Base-by-base conservation (phyloP, 2,797 vertebrate species). In the Protonibea diacanthus region DNA sequence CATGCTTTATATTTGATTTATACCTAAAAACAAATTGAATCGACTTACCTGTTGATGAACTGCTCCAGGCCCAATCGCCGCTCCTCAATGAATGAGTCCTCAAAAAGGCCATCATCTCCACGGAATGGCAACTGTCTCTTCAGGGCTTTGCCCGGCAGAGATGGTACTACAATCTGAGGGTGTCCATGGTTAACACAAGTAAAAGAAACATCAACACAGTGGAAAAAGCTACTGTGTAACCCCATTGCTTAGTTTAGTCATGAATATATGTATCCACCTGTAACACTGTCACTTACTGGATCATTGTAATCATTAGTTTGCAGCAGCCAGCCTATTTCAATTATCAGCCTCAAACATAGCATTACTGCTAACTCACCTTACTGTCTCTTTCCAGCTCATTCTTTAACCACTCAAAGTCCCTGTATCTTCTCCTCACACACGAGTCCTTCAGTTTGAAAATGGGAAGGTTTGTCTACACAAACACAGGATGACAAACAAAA, bases 361-460 rank as follows among this genome's bases (percentile, higher is more conserved):
- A 40, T 63, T 17, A 69, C 5, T 33, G 13, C 25, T 80, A 66
- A 71, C 95, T 94, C 91, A 98, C 98, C 97, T 99, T 99, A 93
- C 98, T 99, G 95, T 99, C 97, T 93, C 98, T 95, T 90, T 99
- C 98, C 95, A 99, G 93, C 92, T 99, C 98, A 89, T 97, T 99
- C 93, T 99, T 99, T 92, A 99, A 91, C 98, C 98, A 99, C 78
- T 99, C 98, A 83, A 99, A 99, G 92, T 99, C 98, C 3, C 98
- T 99, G 94, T 99, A 99, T 95, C 98, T 95, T 94, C 98, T 96
- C 81, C 97, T 96, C 85, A 99, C 98, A 70, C 96, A 97, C 0
- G 97, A 99, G 69, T 99, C 98, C 93, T 99, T 99, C 94, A 97
- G 85, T 93, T 99, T 99, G 93, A 99, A 99, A 94, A 99, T 99